Base-by-base conservation (phyloP, 2,113 vertebrate genomes). In the Dryoscopus gambensis region DNA sequence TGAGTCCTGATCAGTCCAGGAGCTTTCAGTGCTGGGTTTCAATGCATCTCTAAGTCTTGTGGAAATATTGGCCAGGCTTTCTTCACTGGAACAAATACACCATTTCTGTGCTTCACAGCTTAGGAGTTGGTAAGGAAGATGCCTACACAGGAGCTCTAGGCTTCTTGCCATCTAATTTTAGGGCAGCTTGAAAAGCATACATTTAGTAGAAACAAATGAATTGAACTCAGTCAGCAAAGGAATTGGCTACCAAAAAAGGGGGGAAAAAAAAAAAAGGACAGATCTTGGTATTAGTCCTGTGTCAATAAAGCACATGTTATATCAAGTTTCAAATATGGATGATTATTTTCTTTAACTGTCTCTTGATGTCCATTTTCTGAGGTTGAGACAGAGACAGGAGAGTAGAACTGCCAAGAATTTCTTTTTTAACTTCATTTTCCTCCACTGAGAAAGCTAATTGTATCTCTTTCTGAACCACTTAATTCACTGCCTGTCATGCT, bases 121-220 rank as follows among this genome's bases (percentile, higher is more conserved):
- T 84, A 90, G 69, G 65, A 91, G 59, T 75, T 75, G 79, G 84
- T 90, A 79, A 94, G 81, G 90, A 94, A 87, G 93, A 94, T 95
- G 83, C 73, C 73, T 87, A 23, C 6, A 39, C 53, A 73, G 92
- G 76, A 96, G 77, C 69, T 87, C 73, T 92, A 93, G 96, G 90
- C 95, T 93, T 86, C 85, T 39, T 95, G 95, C 93, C 96, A 94
- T 94, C 73, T 94, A 90, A 93, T 97, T 95, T 96, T 96, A 84
- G 80, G 91, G 88, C 92, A 92, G 80, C 94, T 88, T 50, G 2
- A 60, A 95, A 95, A 79, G 53, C 80, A 91, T 87, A 95, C 77
- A 79, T 94, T 89, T 76, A 79, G 57, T 80, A 80, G 89, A 91
- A 77, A 83, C 75, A 91, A 93, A 81, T 82, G 83, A 90, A 53